phyloP scores from a whole-genome alignment of 2,113 vertebrate genomes.

The Urocynchramus pylzowi region DNA sequence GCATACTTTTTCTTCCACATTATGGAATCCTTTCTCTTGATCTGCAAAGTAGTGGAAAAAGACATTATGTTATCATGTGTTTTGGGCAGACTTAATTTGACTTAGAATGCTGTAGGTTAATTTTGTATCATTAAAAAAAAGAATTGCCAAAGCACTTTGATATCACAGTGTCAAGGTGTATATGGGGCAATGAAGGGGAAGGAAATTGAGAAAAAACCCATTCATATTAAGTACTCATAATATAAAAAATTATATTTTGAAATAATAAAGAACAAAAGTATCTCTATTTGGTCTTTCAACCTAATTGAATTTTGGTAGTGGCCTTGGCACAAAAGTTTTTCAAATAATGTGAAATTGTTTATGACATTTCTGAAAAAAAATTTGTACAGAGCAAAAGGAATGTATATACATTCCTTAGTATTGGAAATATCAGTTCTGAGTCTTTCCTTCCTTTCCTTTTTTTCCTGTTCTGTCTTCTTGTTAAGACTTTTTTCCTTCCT shows the following conservation, averaged over 20 bases:
- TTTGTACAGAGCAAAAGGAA: neutral
- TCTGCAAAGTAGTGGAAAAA: neutral
- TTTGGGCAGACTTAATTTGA: neutral
- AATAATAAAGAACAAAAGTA: neutral
- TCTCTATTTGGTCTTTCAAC: neutral
- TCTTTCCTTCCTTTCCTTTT: neutral
- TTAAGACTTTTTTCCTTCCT: neutral
- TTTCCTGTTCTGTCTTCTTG: neutral
- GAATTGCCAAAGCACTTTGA: neutral
- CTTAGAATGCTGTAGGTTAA: neutral
- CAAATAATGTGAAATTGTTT: neutral
- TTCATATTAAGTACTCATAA: neutral
- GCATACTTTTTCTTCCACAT: neutral
- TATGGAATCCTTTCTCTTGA: neutral
- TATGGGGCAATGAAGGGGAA: accelerated
- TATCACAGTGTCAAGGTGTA: accelerated
- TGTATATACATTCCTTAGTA: neutral
- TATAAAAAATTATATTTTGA: neutral
- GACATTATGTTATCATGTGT: neutral
- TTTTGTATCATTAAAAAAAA: neutral
- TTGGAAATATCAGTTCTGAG: neutral
- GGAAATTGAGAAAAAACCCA: accelerated
- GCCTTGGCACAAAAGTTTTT: neutral
- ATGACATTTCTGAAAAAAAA: neutral
- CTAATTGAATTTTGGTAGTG: neutral